Evolutionary conservation across 2,797 vertebrate species (phyloP).

Genomic region (Rhodeus uyekii): DNA sequence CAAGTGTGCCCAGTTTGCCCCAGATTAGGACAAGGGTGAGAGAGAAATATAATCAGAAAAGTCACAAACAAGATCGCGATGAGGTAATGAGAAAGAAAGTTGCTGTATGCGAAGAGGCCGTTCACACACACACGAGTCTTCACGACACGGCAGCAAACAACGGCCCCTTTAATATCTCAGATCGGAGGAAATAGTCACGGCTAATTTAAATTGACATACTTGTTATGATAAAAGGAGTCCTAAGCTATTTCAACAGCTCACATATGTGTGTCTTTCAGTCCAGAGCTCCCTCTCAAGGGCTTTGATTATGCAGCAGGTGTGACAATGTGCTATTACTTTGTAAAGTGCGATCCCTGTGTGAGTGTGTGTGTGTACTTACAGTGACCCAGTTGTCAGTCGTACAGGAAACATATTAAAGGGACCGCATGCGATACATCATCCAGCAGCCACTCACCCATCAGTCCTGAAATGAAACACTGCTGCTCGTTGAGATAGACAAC

Average conservation of each 20-base stretch:
- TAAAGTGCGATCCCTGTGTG: conserved; percentile 67
- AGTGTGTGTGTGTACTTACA: background rate
- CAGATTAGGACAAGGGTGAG: background rate
- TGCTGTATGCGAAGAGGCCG: background rate
- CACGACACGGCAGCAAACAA: too few species aligned
- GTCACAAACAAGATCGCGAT: background rate
- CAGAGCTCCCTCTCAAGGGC: conserved; percentile 54
- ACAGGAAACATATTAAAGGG: conserved; percentile 80
- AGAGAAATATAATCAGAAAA: background rate
- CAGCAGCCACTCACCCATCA: conserved; percentile 67
- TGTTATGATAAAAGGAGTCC: background rate
- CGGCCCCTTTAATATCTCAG: too few species aligned
- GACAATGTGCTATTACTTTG: conserved; percentile 80
- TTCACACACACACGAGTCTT: too few species aligned
- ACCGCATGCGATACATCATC: conserved; percentile 79
- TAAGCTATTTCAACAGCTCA: conserved; percentile 1
- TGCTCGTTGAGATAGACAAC: background rate
- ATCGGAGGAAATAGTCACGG: background rate
- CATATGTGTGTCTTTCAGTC: background rate
- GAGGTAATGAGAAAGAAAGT: background rate
- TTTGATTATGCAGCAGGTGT: conserved; percentile 84
- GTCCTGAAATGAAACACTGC: conserved; percentile 61
- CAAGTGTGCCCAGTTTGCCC: background rate
- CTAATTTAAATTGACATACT: background rate
- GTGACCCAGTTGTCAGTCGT: conserved; percentile 63